These are phyloP conservation scores for Lagopus leucura DNA, from an alignment of 2,113 vertebrate genomes.

Conservation along the genomic window DNA sequence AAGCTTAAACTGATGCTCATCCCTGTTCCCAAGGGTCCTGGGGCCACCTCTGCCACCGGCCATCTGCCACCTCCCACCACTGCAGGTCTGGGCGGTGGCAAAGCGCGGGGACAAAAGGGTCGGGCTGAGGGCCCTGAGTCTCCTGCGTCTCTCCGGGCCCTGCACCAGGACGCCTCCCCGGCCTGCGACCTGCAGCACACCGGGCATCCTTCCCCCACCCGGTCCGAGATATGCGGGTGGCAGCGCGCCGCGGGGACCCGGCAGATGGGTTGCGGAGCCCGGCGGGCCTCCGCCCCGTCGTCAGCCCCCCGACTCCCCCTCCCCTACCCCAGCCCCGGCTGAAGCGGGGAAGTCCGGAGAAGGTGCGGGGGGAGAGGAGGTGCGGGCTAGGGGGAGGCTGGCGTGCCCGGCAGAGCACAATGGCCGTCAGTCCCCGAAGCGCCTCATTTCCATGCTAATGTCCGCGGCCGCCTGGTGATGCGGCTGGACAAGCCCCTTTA, in stretches of 20 bases:
- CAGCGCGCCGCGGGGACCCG: not conserved
- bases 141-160: not conserved
- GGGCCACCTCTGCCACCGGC: not conserved
- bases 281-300: slow-evolving; percentile 7
- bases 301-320: not conserved
- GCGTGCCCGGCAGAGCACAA: not conserved
- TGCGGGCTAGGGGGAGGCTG: not conserved
- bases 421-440: slow-evolving; percentile 57
- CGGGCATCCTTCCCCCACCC: not conserved
- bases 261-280: slow-evolving; percentile 65
- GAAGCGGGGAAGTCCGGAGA: not conserved
- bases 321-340: not conserved
- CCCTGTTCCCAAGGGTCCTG: not conserved
- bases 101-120: not conserved
- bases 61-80: slow-evolving; percentile 25
- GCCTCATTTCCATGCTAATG: slow-evolving; percentile 71
- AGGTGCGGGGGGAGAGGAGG: not conserved
- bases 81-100: not conserved
- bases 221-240: not conserved
- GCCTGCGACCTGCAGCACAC: not conserved
- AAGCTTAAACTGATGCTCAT: not conserved
- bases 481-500: slow-evolving; percentile 46
- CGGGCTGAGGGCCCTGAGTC: not conserved
- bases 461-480: not conserved
- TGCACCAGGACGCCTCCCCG: not conserved